Conservation (phyloP, 2,797 vertebrate species). For the Squalus acanthias region DNA sequence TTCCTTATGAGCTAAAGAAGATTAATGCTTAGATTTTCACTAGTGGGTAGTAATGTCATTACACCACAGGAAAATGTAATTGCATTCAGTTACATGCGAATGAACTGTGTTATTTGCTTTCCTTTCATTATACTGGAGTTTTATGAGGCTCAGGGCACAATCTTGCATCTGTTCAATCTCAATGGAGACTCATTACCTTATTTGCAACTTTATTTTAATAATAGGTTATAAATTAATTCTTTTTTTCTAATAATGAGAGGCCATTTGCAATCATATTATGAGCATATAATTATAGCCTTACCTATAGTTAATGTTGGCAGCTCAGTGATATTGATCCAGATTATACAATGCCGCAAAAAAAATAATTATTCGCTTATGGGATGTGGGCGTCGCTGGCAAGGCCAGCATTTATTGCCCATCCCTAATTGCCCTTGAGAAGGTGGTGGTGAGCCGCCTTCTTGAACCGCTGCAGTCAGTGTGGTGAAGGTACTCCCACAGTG, state of each 20-base stretch:
- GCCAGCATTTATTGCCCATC: too few relatives aligned
- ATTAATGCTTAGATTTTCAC: neutral
- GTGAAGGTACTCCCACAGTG: too few relatives aligned
- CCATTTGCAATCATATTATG: neutral
- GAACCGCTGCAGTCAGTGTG: too few relatives aligned
- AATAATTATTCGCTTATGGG: too few relatives aligned
- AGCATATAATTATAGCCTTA: neutral
- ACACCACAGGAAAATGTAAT: neutral
- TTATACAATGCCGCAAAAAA: neutral
- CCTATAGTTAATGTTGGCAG: neutral
- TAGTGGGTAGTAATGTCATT: neutral
- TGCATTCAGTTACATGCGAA: neutral
- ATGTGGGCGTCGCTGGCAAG: too few relatives aligned
- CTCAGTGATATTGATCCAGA: neutral
- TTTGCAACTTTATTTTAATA: constrained; percentile 4
- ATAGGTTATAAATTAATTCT: neutral
- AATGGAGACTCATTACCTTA: neutral
- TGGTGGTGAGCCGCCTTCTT: too few relatives aligned
- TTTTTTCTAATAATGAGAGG: neutral
- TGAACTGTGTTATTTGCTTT: neutral
- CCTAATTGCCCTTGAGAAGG: too few relatives aligned
- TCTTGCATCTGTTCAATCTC: neutral
- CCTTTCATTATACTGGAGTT: neutral
- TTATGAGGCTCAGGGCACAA: neutral
- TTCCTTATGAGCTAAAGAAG: neutral